Evolutionary conservation across 2,888 invertebrate genomes (phyloP).

Genomic region (Alviniconcha strummeri): DNA sequence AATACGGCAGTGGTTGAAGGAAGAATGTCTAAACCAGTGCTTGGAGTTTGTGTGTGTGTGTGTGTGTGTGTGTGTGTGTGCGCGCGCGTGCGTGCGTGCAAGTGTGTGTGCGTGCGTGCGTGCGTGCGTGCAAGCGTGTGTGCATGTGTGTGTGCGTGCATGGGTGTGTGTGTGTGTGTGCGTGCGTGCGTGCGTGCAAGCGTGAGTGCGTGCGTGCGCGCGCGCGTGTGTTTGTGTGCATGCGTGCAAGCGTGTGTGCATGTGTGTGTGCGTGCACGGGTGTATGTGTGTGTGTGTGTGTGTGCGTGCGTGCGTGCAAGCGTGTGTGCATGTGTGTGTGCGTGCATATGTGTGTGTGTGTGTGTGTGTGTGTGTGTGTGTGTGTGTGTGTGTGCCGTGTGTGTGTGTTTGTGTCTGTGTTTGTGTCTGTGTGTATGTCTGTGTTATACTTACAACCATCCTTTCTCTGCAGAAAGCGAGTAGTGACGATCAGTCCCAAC

Average conservation of each 20-base stretch:
- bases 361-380: background rate
- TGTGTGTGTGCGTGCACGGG: background rate
- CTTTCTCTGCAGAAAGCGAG: background rate
- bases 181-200: background rate
- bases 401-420: background rate
- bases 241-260: background rate
- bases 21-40: no score
- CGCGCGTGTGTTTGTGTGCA: background rate
- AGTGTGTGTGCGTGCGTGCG: background rate
- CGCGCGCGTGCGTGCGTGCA: background rate
- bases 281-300: background rate
- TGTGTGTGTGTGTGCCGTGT: no score
- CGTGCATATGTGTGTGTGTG: background rate
- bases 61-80: no score
- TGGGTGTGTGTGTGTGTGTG: slow-evolving; percentile 21
- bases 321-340: slow-evolving; percentile 7
- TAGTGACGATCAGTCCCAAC: background rate
- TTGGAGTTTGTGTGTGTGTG: no score
- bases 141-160: slow-evolving; percentile 9
- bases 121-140: slow-evolving; percentile 16
- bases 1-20: no score
- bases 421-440: background rate
- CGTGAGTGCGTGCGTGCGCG: background rate
- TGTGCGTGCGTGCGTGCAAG: background rate
- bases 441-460: background rate